These are phyloP conservation scores for Notolepis coatsorum DNA, from an alignment of 2,797 vertebrate species.

Conservation along the genomic window DNA sequence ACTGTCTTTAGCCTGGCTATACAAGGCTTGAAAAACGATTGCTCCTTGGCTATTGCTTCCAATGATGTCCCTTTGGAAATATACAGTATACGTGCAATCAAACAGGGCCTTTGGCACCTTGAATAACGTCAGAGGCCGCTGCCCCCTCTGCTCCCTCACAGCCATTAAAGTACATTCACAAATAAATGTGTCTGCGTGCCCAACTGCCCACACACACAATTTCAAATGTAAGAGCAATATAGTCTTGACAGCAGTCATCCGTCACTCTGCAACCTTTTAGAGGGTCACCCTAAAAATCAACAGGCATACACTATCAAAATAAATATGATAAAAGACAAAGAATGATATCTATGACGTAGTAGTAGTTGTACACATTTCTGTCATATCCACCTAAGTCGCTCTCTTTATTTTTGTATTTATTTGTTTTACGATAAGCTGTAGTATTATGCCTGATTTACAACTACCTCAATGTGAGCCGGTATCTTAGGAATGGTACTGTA, in stretches of 20 bases:
- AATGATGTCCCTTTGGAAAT: no score
- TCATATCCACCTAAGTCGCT: neutral
- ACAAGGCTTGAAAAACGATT: no score
- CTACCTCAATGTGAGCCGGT: neutral
- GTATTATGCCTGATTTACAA: neutral
- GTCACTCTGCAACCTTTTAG: neutral
- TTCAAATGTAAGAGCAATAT: neutral
- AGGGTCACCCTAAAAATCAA: neutral
- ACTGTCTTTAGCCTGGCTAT: no score
- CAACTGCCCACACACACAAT: neutral
- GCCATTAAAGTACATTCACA: no score
- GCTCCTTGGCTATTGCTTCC: no score
- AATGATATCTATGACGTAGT: neutral
- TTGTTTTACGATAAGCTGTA: neutral
- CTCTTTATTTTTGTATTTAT: neutral
- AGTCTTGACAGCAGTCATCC: neutral
- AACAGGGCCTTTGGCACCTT: no score
- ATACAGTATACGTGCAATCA: no score
- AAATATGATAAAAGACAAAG: no score
- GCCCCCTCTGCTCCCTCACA: no score
- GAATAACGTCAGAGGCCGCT: no score
- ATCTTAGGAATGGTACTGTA: neutral
- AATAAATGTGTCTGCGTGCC: no score
- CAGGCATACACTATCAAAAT: neutral
- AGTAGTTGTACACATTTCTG: neutral